These are phyloP conservation scores for Agrypnus murinus DNA, from an alignment of 2,888 invertebrate genomes.

Conservation along the genomic window DNA sequence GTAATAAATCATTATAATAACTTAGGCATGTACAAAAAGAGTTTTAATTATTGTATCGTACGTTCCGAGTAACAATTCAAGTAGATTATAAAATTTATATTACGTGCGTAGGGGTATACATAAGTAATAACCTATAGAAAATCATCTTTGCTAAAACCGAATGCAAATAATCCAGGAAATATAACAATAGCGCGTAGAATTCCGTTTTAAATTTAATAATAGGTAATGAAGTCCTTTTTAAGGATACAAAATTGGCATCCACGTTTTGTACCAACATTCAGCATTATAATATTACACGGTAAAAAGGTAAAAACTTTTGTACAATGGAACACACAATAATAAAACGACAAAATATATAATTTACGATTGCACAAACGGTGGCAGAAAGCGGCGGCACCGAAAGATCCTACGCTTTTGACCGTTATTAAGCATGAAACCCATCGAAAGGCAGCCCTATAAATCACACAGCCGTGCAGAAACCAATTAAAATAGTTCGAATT, in stretches of 20 bases:
- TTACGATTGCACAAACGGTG: conserved; percentile 9
- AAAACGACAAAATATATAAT: conserved; percentile 3
- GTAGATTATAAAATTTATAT: neutral
- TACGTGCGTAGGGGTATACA: conserved; percentile 26
- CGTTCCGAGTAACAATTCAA: no score
- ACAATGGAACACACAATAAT: conserved; percentile 5
- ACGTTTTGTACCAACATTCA: neutral
- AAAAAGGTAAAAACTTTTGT: neutral
- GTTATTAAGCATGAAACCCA: conserved; percentile 22
- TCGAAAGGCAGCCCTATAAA: conserved; percentile 38
- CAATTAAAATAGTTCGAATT: conserved; percentile 43
- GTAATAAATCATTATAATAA: no score
- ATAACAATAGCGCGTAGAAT: conserved; percentile 42
- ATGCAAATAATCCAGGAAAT: conserved; percentile 48
- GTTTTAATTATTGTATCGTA: no score
- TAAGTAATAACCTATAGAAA: conserved; percentile 34
- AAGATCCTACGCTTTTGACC: conserved; percentile 27
- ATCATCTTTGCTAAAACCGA: conserved; percentile 38
- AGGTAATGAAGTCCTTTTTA: conserved; percentile 42
- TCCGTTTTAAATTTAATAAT: conserved; percentile 30
- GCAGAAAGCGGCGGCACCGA: conserved; percentile 14
- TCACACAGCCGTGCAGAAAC: conserved; percentile 39
- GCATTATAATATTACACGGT: neutral
- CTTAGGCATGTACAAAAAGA: no score
- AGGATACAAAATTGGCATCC: conserved; percentile 22